Conservation (phyloP, 2,113 vertebrate species). For the Monopterus albus region DNA sequence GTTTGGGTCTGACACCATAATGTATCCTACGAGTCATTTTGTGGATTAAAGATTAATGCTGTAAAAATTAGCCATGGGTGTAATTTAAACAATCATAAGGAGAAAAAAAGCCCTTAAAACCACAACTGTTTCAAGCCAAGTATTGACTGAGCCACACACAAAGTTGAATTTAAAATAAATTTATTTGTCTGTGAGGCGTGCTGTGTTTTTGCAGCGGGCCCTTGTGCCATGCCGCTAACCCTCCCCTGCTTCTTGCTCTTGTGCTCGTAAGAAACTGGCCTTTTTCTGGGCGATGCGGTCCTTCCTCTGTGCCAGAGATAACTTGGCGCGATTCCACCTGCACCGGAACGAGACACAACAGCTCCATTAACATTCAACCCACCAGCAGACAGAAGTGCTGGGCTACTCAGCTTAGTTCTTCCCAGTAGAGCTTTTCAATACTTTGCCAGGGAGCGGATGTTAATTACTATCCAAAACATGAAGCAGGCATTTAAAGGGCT, state of each 20-base stretch:
- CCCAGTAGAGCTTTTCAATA: constrained; percentile 6
- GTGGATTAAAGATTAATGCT: background rate
- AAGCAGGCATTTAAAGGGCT: no score
- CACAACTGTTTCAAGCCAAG: background rate
- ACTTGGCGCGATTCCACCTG: constrained; percentile 98
- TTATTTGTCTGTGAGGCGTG: constrained; percentile 75
- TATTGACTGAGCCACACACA: background rate
- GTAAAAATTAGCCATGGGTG: background rate
- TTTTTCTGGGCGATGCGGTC: constrained; percentile 98
- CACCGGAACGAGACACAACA: constrained; percentile 31
- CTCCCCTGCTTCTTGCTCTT: constrained; percentile 88
- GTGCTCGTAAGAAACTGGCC: constrained; percentile 95
- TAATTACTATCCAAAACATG: no score
- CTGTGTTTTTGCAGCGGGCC: background rate
- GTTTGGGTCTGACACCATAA: background rate
- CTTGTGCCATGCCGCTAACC: constrained; percentile 79
- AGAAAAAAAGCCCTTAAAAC: background rate
- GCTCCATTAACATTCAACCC: constrained; percentile 71
- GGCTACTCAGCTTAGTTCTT: constrained; percentile 2
- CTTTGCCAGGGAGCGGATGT: no score
- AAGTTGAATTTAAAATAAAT: constrained; percentile 70
- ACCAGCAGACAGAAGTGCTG: background rate
- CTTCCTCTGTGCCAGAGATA: constrained; percentile 96
- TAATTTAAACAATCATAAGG: background rate
- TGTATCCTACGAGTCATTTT: background rate